Evolutionary conservation across 2,797 vertebrate species (phyloP).

Genomic region (Gadopsis bispinosus): DNA sequence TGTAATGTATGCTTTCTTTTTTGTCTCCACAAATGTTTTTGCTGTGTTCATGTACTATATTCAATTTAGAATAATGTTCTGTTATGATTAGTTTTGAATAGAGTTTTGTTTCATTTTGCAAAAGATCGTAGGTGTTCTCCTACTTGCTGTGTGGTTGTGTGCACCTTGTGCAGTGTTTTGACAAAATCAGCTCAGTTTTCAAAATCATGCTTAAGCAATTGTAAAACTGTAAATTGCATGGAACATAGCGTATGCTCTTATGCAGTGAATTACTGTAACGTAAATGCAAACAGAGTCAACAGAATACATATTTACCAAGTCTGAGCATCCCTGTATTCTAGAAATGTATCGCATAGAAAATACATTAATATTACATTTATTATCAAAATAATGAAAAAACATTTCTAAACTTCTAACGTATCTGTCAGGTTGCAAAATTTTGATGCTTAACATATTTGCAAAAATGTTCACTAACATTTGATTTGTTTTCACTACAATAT

Average conservation of each 20-base stretch:
- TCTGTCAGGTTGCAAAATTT: neutral
- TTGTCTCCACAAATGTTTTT: no score
- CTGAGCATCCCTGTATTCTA: slow-evolving; percentile 1
- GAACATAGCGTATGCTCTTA: slow-evolving; percentile 13
- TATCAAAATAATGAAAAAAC: neutral
- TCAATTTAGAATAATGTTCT: no score
- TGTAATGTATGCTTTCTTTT: no score
- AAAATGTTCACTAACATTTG: neutral
- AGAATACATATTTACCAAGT: slow-evolving; percentile 13
- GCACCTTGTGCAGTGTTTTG: no score
- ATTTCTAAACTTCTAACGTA: neutral
- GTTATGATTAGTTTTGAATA: no score
- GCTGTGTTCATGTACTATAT: no score
- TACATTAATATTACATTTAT: neutral
- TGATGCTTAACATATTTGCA: neutral
- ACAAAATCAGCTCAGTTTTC: no score
- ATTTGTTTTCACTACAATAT: neutral
- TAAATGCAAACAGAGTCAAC: slow-evolving; percentile 18
- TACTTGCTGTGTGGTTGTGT: no score
- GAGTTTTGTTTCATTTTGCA: no score
- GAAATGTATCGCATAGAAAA: neutral
- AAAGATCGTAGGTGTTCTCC: no score
- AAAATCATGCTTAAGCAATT: no score
- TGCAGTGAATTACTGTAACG: slow-evolving; percentile 25
- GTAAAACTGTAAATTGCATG: slow-evolving; percentile 19